These are phyloP conservation scores for Muscidifurax raptorellus DNA, from an alignment of 1,140 invertebrate species.

Conservation along the genomic window DNA sequence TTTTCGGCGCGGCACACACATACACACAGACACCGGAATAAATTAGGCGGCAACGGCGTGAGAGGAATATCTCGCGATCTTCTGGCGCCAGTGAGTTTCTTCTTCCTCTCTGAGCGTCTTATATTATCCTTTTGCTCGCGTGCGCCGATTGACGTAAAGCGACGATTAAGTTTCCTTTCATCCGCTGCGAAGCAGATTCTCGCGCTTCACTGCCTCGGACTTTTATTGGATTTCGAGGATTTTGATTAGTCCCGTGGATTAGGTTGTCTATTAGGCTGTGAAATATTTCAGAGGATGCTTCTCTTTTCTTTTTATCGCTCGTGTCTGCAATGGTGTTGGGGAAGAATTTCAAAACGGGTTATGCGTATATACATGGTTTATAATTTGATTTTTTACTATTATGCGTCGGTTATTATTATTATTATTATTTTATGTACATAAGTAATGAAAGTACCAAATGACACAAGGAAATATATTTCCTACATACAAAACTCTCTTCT, in stretches of 20 bases:
- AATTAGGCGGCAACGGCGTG: constrained; percentile 44
- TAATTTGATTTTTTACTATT: no score
- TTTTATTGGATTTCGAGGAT: constrained; percentile 51
- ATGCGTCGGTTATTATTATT: no score
- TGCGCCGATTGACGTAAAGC: constrained; percentile 47
- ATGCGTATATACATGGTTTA: no score
- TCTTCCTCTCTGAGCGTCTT: background rate
- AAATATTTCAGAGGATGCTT: background rate
- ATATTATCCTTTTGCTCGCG: background rate
- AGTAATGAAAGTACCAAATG: no score
- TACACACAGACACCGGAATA: constrained; percentile 45
- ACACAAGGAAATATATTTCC: no score
- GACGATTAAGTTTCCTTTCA: constrained; percentile 43
- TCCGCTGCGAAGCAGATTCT: background rate
- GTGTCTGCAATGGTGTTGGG: no score
- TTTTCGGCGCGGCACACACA: constrained; percentile 37
- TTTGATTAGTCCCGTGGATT: constrained; percentile 39
- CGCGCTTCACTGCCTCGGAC: background rate
- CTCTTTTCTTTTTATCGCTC: background rate
- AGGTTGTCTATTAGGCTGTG: constrained; percentile 1
- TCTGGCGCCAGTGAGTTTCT: constrained; percentile 50
- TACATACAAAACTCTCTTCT: no score
- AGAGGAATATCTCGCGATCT: constrained; percentile 52
- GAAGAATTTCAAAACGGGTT: no score
- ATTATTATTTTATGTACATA: no score